These are phyloP conservation scores for Cardiocondyla obscurior DNA, from an alignment of 1,140 invertebrate genomes.

Conservation along the genomic window DNA sequence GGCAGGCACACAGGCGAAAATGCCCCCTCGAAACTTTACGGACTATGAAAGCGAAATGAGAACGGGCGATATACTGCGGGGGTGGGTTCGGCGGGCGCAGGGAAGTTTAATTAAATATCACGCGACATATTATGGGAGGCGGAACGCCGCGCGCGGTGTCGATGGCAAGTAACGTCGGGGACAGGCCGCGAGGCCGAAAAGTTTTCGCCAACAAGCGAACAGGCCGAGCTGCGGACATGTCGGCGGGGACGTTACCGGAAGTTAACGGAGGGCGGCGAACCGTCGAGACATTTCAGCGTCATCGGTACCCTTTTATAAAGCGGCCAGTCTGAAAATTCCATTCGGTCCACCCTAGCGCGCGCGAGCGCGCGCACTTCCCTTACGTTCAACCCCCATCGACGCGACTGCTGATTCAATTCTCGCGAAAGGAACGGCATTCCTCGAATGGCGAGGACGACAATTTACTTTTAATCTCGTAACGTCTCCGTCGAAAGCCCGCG, in stretches of 20 bases:
- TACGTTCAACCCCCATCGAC: conserved; percentile 24
- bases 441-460: conserved; percentile 27
- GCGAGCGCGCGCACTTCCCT: neutral
- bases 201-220: conserved; percentile 64
- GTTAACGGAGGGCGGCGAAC: conserved; percentile 34
- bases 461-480: conserved; percentile 58
- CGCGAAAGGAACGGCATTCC: conserved; percentile 13
- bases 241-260: conserved; percentile 49
- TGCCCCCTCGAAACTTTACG: conserved; percentile 78
- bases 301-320: conserved; percentile 59
- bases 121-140: conserved; percentile 73
- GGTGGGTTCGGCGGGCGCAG: neutral
- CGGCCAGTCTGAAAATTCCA: conserved; percentile 41
- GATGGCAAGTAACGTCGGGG: conserved; percentile 66
- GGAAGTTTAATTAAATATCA: conserved; percentile 80
- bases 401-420: conserved; percentile 57
- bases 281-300: conserved; percentile 60
- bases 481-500: neutral
- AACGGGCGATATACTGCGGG: conserved; percentile 35
- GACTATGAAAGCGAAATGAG: conserved; percentile 64
- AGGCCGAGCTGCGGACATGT: neutral
- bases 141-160: conserved; percentile 55
- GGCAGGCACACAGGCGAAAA: conserved; percentile 39
- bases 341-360: conserved; percentile 21
- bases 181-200: conserved; percentile 61